phyloP scores from a whole-genome alignment of 2,113 vertebrate genomes.

The Tetrax tetrax region DNA sequence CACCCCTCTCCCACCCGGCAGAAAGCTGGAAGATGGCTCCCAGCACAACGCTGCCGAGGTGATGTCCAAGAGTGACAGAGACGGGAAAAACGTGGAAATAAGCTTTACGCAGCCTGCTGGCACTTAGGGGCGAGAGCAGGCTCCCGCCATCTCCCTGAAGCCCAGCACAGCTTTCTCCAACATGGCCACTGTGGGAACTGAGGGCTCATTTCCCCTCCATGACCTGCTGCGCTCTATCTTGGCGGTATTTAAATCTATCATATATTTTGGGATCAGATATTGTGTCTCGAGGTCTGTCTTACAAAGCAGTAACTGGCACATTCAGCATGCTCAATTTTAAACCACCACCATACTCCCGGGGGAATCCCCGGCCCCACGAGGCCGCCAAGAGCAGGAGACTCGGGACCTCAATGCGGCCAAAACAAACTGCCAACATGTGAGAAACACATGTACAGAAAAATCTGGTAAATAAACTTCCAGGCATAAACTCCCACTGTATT shows the following conservation, averaged over 20 bases:
- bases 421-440: background rate
- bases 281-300: background rate
- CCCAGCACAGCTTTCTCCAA: background rate
- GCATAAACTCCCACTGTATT: background rate
- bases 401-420: fast-evolving
- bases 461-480: background rate
- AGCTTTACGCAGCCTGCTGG: background rate
- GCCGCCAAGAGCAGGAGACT: background rate
- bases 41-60: fast-evolving
- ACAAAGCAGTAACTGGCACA: background rate
- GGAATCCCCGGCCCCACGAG: background rate
- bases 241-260: background rate
- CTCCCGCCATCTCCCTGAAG: background rate
- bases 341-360: background rate
- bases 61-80: background rate
- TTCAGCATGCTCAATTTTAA: background rate
- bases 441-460: background rate
- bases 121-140: fast-evolving
- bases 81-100: background rate
- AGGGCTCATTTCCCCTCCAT: background rate
- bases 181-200: fast-evolving
- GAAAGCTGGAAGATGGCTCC: background rate
- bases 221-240: background rate
- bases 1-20: background rate
- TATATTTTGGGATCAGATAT: background rate